A percentile compares a stretch with the other conserved stretches of the same genome.
phyloP scores from a whole-genome alignment of 1,140 invertebrate species.

The Hyles euphorbiae region DNA sequence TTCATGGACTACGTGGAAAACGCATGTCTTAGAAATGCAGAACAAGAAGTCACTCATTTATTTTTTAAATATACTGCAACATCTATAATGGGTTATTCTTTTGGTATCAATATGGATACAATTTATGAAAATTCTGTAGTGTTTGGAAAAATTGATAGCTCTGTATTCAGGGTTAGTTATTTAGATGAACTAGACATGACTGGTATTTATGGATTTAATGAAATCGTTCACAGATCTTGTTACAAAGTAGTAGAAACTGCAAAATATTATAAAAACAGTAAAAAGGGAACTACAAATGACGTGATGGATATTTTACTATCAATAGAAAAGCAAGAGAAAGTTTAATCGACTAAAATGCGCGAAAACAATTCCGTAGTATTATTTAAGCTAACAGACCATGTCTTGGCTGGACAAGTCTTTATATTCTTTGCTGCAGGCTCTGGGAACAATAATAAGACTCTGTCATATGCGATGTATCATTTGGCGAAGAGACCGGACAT shows the following conservation, averaged over 20 bases:
- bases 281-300: slow-evolving; percentile 17
- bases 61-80: slow-evolving; percentile 55
- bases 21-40: slow-evolving; percentile 13
- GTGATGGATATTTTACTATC: slow-evolving; percentile 31
- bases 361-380: slow-evolving; percentile 7
- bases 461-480: slow-evolving; percentile 40
- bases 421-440: slow-evolving; percentile 50
- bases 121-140: slow-evolving; percentile 11
- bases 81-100: slow-evolving; percentile 74
- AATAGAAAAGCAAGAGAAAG: slow-evolving; percentile 37
- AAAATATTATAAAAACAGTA: slow-evolving; percentile 11
- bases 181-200: slow-evolving; percentile 20
- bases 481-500: slow-evolving; percentile 42
- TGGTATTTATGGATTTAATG: slow-evolving; percentile 21
- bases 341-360: not conserved
- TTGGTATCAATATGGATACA: slow-evolving; percentile 72
- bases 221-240: slow-evolving; percentile 18
- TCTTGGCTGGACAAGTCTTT: slow-evolving; percentile 43
- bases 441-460: slow-evolving; percentile 35
- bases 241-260: slow-evolving; percentile 21
- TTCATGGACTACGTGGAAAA: slow-evolving; percentile 34
- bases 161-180: slow-evolving; percentile 11
- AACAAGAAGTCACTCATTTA: slow-evolving; percentile 57
- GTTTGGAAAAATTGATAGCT: slow-evolving; percentile 22
- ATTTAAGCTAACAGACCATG: slow-evolving; percentile 27